Evolutionary conservation across 2,797 vertebrate species (phyloP), one percentile per base, ranked within the genome.

Genomic region (Melopsittacus undulatus): DNA sequence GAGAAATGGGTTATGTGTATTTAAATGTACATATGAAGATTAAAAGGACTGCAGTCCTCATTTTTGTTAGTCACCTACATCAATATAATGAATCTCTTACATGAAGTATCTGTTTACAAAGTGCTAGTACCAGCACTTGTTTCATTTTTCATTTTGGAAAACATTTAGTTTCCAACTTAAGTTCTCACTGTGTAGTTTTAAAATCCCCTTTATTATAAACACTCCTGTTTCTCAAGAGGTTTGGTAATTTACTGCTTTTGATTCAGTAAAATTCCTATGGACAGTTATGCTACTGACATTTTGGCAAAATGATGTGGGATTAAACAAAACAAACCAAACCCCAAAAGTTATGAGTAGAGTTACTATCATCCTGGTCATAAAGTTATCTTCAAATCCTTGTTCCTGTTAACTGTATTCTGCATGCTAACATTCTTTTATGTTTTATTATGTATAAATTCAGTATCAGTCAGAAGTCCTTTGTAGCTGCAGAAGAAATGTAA

Each of bases 81-180:
- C 57, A 81, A 67, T 91, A 40, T 81, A 94, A 85, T 70, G 89
- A 69, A 93, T 82, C 42, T 78, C 7, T 78, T 77, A 87, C 62
- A 52, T 61, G 61, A 90, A 92, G 83, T 23, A 87, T 95, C 61
- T 94, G 2, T 81, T 74, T 63, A 87, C 42, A 72, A 85, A 79
- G 32, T 74, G 38, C 27, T 79, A 83, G 92, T 92, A 92, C 32
- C 42, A 36, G 29, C 13, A 62, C 56, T 92, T 93, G 34, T 93
- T 97, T 95, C 27, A n/a, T 88, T 96, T 94, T 93, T 94, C 34
- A 69, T 87, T 43, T 69, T 89, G 46, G 56, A 83, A 92, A 96
- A 83, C 36, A 69, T 77, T 92, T 92, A 26, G 57, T 92, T 95
- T 95, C 62, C 38, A 81, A 40, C 23, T 87, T 94, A 86, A 95